Evolutionary conservation across 2,888 invertebrate genomes (phyloP).

Genomic region (Acanthosoma haemorrhoidale): DNA sequence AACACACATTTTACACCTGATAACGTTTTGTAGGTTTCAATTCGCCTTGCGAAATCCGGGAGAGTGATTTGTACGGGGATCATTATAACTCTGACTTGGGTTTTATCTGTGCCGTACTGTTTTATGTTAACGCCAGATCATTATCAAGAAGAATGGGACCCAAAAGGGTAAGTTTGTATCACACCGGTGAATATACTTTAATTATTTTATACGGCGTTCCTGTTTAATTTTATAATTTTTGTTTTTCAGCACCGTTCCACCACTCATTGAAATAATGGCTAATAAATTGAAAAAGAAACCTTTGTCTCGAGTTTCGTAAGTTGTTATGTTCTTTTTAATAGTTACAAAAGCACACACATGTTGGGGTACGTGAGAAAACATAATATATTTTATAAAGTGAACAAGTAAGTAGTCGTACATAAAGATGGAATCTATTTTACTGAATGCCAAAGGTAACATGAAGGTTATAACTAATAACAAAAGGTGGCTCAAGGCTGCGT

Average conservation of each 20-base stretch:
- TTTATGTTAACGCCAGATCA: slow-evolving; percentile 6
- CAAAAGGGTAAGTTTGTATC: neutral
- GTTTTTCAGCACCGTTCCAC: neutral
- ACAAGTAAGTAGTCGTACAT: no score
- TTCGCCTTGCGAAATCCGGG: neutral
- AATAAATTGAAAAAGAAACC: neutral
- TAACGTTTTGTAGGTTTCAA: neutral
- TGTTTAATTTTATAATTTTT: neutral
- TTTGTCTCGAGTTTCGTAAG: neutral
- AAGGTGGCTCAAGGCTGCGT: no score
- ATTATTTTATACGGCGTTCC: no score
- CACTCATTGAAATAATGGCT: neutral
- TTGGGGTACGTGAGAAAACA: no score
- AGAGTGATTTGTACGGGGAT: neutral
- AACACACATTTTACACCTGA: neutral
- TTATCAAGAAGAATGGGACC: neutral
- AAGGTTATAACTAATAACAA: no score
- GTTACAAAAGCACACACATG: no score
- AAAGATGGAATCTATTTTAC: no score
- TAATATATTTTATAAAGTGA: no score
- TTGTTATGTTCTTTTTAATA: no score
- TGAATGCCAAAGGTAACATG: no score
- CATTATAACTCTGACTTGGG: neutral
- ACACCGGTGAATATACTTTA: no score
- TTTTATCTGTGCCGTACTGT: neutral